phyloP scores from a whole-genome alignment of 2,797 vertebrate genomes.

The Hirundo rustica region DNA sequence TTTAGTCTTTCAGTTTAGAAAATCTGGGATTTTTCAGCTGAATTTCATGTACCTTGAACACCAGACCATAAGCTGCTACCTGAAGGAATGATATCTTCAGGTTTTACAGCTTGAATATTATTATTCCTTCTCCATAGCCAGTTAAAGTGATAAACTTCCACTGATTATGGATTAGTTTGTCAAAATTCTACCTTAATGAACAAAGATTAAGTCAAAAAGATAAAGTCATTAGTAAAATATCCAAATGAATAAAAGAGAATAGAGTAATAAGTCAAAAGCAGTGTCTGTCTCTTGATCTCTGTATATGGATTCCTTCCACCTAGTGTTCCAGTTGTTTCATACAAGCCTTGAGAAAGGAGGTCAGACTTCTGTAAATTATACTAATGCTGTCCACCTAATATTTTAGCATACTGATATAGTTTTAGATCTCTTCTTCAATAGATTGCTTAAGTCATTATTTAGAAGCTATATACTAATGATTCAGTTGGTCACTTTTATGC shows the following conservation, averaged over 20 bases:
- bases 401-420: background rate
- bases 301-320: background rate
- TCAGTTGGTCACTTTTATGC: background rate
- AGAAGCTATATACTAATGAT: background rate
- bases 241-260: slow-evolving; percentile 1
- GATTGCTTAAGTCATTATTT: background rate
- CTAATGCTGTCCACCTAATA: background rate
- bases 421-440: background rate
- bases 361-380: background rate
- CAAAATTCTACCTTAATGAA: background rate
- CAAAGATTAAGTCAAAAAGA: slow-evolving; percentile 24
- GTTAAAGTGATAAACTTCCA: background rate
- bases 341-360: background rate
- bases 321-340: background rate
- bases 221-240: slow-evolving; percentile 40
- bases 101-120: background rate
- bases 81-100: background rate
- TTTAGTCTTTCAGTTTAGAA: background rate
- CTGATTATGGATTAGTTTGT: slow-evolving; percentile 16
- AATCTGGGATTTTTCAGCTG: background rate
- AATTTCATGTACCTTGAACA: background rate
- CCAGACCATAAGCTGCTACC: background rate
- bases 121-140: background rate
- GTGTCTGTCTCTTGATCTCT: slow-evolving; percentile 1
- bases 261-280: background rate